These are phyloP conservation scores for Macaria liturata DNA, from an alignment of 2,888 invertebrate species.

Conservation along the genomic window DNA sequence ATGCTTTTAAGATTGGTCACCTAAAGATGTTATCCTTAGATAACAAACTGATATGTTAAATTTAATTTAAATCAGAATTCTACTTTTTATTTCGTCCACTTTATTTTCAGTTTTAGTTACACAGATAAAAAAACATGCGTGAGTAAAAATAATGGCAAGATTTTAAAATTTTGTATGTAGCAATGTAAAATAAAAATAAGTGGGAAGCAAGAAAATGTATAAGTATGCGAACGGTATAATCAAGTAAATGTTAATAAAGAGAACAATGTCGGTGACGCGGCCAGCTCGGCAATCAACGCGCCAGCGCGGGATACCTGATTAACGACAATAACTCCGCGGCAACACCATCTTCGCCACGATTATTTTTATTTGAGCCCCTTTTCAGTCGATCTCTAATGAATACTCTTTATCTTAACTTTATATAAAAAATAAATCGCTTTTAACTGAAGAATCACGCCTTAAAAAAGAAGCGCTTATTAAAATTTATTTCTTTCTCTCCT, in stretches of 20 bases:
- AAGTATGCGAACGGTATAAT: constrained; percentile 55
- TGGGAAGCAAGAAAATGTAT: background rate
- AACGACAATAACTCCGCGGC: constrained; percentile 79
- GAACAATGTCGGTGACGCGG: constrained; percentile 51
- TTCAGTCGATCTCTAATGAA: constrained; percentile 82
- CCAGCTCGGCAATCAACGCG: constrained; percentile 66
- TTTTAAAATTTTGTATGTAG: too few species aligned
- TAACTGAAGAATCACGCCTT: constrained; percentile 84
- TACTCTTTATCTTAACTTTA: constrained; percentile 81
- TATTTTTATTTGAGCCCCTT: constrained; percentile 80
- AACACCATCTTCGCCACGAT: constrained; percentile 76
- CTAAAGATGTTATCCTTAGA: background rate
- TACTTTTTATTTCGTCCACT: too few species aligned
- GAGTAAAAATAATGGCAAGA: too few species aligned
- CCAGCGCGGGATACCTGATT: constrained; percentile 69
- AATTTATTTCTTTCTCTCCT: constrained; percentile 82
- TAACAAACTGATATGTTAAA: background rate
- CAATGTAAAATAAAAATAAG: too few species aligned
- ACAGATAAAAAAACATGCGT: too few species aligned
- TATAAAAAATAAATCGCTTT: constrained; percentile 83
- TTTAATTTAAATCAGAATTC: too few species aligned
- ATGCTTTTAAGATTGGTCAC: constrained; percentile 9
- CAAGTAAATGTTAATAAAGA: constrained; percentile 64
- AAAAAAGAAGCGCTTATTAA: constrained; percentile 83
- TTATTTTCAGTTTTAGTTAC: too few species aligned